A percentile compares a stretch with the other conserved stretches of the same genome.
Conservation (phyloP, 2,113 vertebrate species). For the Ailurus styani region DNA sequence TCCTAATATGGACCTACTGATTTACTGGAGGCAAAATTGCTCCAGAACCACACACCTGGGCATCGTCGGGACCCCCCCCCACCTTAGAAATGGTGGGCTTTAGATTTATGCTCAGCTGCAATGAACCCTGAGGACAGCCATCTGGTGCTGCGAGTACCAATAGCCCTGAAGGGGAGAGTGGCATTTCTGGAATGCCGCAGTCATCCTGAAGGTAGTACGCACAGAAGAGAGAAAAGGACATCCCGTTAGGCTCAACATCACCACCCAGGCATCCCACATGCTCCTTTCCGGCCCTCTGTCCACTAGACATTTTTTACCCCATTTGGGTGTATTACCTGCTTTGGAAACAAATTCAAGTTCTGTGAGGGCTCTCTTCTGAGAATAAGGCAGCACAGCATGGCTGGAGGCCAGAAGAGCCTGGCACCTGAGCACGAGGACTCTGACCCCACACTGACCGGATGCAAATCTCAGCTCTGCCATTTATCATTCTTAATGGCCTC, state of each 20-base stretch:
- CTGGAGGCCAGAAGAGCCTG: not conserved
- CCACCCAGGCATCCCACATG: not conserved
- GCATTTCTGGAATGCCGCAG: not conserved
- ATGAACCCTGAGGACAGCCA: conserved; percentile 54
- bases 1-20: conserved; percentile 67
- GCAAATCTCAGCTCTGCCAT: not conserved
- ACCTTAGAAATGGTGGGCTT: conserved; percentile 44
- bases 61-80: not conserved
- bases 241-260: not conserved
- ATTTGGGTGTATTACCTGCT: not conserved
- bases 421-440: not conserved
- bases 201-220: conserved; percentile 39
- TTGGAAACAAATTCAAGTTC: not conserved
- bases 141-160: conserved; percentile 37
- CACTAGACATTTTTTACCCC: not conserved
- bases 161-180: conserved; percentile 41
- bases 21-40: conserved; percentile 54
- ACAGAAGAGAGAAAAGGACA: not conserved
- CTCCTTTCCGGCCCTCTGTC: not conserved
- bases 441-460: not conserved
- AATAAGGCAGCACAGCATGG: not conserved
- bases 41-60: conserved; percentile 56
- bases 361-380: not conserved
- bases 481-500: not conserved
- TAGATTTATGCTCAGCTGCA: conserved; percentile 61